Base-by-base conservation (phyloP, 2,888 invertebrate species). In the Cacoxenus indagator region DNA sequence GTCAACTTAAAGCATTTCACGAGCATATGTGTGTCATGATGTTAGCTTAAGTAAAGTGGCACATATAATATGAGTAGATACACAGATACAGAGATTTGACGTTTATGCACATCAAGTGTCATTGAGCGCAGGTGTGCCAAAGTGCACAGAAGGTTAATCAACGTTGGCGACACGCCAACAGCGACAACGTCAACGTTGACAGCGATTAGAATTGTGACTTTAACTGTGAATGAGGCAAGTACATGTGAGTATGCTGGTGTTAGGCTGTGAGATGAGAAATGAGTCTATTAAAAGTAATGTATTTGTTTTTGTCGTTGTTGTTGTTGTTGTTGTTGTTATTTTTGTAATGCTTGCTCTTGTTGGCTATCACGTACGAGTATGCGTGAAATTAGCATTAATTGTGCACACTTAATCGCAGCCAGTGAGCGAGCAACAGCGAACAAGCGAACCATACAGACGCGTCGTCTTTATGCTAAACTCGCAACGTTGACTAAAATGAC, bases 351-450 rank as follows among this genome's bases (percentile, higher is more conserved):
- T 59, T 59, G 59, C 22, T 59, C 19, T 59, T 31, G 37, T 59
- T 59, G 59, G n/a, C 17, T 27, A n/a, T 62, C 61, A 45, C 19
- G 45, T 62, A n/a, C n/a, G n/a, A n/a, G n/a, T n/a, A 62, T 61
- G 61, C 61, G 61, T 45, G 45, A 62, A 62, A 62, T 62, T 62
- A 62, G 61, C 61, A 62, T 62, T 62, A 62, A 62, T 62, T 62
- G 61, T 62, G 24, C 17, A 45, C 61, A 62, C 61, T 62, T 62
- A 62, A 62, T 43, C 43, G 17, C 61, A 62, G 24, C 43, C 14
- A 11, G 24, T n/a, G 29, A n/a, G 57, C 57, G 27, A 57, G n/a
- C n/a, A 19, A 45, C 26, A 27, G 29, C 17, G n/a, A n/a, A n/a
- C n/a, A 29, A 29, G 11, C 9, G n/a, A 27, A 57, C 11, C 57